Evolutionary conservation across 2,113 vertebrate genomes (phyloP), one percentile per base, ranked within the genome.

Genomic region (Oreotrochilus melanogaster): DNA sequence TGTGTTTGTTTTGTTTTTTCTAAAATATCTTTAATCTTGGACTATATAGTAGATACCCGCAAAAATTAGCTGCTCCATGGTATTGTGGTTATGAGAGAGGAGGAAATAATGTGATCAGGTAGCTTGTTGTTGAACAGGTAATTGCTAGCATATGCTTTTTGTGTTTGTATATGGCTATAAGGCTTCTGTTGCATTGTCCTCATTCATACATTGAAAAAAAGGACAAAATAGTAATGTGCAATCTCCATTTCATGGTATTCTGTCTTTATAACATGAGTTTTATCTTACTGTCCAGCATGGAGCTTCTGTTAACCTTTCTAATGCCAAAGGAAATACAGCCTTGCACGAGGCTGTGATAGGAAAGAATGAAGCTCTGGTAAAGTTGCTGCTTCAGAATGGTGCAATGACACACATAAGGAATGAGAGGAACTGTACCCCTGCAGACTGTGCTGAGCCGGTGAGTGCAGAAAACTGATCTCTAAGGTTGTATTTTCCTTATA

Each of bases 311-410:
- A 99, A 99, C n/a, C 69, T 98, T 9, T 96, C 28, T 23, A 99
- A 99, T 35, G 98, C 97, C 28, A 98, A 98, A 86, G 99, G 99
- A 30, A 99, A 98, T 95, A 99, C 99, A 0, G 99, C 99, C 0
- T 98, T 99, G 78, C 99, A 99, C 0, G 98, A 99, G 97, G 99
- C 99, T 0, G 99, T 98, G 95, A 96, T 95, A 1, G 98, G 97
- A 0, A 97, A 96, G 23, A 97, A 98, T 1, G 97, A 97, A 92
- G 84, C 89, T 2, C 97, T 99, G 96, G 99, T 99, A 60, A 98
- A 98, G 62, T 64, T 99, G 94, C 98, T 99, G 3, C 97, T 99
- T 90, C 98, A 95, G 67, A 97, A 97, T 0, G 99, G 99, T 4
- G 99, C 99, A 0, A 95, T 92, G 1, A 92, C 97, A 0, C 97